Conservation (phyloP, 2,888 invertebrate genomes). For the Drosophila prostipennis region DNA sequence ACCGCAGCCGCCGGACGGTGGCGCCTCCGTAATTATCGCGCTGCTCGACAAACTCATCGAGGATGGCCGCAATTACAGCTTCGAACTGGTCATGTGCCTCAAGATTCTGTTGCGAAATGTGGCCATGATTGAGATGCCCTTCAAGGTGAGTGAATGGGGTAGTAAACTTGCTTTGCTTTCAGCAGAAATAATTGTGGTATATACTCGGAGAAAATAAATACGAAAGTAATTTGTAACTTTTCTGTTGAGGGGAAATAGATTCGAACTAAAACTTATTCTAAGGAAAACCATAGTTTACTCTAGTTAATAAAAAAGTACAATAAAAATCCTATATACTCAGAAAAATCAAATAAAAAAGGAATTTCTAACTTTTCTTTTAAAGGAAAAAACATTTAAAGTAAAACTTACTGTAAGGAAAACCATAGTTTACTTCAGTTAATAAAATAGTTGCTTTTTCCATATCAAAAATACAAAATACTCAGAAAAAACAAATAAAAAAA, state of each 20-base stretch:
- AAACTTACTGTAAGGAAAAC: too few species aligned
- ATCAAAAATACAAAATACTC: too few species aligned
- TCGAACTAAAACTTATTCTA: too few species aligned
- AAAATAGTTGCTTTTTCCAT: too few species aligned
- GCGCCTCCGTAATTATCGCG: slow-evolving; percentile 87
- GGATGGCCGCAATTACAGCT: slow-evolving; percentile 87
- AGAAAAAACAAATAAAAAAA: not conserved
- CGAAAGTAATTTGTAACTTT: not conserved
- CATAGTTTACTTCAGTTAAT: too few species aligned
- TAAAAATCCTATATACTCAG: not conserved
- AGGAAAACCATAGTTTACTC: too few species aligned
- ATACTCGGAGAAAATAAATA: not conserved
- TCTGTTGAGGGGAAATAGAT: not conserved
- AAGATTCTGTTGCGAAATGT: slow-evolving; percentile 88
- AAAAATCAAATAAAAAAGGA: not conserved
- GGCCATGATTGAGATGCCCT: slow-evolving; percentile 86
- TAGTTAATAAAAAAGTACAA: too few species aligned
- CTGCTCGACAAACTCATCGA: slow-evolving; percentile 88
- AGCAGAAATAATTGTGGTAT: not conserved
- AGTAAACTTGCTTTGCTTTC: not conserved
- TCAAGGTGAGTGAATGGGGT: slow-evolving; percentile 73
- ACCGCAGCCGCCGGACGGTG: slow-evolving; percentile 86
- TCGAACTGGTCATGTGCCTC: slow-evolving; percentile 89
- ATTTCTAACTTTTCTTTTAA: not conserved
- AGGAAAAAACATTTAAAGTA: too few species aligned